Conservation (phyloP, 1,140 invertebrate species). For the Drosophila triauraria region DNA sequence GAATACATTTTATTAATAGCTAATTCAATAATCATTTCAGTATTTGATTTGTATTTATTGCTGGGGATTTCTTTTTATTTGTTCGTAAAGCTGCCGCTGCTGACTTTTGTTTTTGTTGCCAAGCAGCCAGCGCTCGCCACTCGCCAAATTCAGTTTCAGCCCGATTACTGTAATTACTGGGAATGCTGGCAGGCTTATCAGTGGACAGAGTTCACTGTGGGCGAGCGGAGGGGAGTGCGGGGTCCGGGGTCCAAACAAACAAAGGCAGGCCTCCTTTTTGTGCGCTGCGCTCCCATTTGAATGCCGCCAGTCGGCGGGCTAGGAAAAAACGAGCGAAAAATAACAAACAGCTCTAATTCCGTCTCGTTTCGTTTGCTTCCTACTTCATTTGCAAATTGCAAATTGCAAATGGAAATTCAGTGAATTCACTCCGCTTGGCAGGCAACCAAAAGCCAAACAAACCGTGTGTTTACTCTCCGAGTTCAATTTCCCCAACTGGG, state of each 20-base stretch:
- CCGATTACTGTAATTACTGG: conserved; percentile 15
- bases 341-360: conserved; percentile 26
- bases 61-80: background rate
- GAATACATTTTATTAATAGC: conserved; percentile 1
- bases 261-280: conserved; percentile 66
- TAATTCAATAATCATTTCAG: background rate
- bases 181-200: conserved; percentile 49
- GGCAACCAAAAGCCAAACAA: conserved; percentile 36
- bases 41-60: background rate
- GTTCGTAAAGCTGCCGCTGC: background rate
- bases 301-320: conserved; percentile 22
- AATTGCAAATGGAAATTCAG: conserved; percentile 47
- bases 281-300: conserved; percentile 16
- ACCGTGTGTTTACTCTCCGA: conserved; percentile 18
- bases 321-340: conserved; percentile 2
- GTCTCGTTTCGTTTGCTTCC: conserved; percentile 20
- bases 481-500: conserved; percentile 29
- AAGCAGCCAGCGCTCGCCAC: conserved; percentile 15
- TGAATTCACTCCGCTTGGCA: conserved; percentile 33
- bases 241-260: conserved; percentile 25
- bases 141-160: conserved; percentile 22
- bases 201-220: conserved; percentile 37
- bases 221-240: background rate
- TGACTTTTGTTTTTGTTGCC: conserved; percentile 47
- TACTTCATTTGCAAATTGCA: conserved; percentile 40